Evolutionary conservation across 2,888 invertebrate species (phyloP), one percentile per base, ranked within the genome.

Genomic region (Miltochrista miniata): DNA sequence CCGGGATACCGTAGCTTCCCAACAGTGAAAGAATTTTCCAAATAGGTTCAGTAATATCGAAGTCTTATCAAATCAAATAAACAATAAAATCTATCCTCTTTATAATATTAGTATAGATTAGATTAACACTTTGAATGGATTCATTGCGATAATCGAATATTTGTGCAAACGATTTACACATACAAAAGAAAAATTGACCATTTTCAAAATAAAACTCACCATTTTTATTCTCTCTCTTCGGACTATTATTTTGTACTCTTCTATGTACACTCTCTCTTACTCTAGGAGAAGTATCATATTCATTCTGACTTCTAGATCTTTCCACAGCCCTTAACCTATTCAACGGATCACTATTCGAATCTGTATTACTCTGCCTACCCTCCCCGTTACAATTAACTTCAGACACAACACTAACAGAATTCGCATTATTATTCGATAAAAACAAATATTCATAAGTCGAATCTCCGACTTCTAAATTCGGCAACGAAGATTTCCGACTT

Each of bases 361-460:
- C 42, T 0, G 44, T 34, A 39, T 42, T 56, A 0, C 61, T 45
- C 9, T 54, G 60, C 24, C 56, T 57, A 35, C 41, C 36, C 2
- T 69, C 64, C 0, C 67, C 70, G 0, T 68, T 68, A 31, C 67
- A 69, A 40, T 68, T 68, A 0, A 68, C 57, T 5, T 68, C 68
- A 10, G 54, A 38, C 0, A 38, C 48, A 0, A 61, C 42, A 10
- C 14, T 67, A 0, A 67, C 48, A 0, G 51, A 24, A 48, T 49
- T 61, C 7, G 64, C 53, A 53, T 71, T 79, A 54, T 73, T 81
- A 51, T 81, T 74, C 64, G 76, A 76, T 0, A 84, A 73, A 59
- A 83, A 91, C 4, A 90, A 54, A 58, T 82, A 90, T 56, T 90
- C 90, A 11, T 90, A 90, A 0, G 83, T 71, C 0, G 85, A 78